phyloP scores from a whole-genome alignment of 2,113 vertebrate genomes.

The Colaptes auratus region DNA sequence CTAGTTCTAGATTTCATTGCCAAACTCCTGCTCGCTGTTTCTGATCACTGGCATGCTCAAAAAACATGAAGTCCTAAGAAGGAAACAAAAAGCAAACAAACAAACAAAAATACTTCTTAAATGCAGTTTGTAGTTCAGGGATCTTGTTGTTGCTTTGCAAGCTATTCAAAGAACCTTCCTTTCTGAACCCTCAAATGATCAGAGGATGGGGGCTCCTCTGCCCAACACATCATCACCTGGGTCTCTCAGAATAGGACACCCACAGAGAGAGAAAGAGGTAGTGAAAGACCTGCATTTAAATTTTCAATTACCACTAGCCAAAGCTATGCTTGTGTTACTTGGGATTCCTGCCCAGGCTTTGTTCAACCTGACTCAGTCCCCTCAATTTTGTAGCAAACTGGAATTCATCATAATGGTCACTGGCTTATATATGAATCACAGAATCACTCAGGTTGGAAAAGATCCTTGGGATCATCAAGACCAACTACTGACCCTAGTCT shows the following conservation, averaged over 20 bases:
- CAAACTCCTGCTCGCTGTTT: background rate
- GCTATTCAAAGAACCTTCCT: background rate
- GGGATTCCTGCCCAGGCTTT: background rate
- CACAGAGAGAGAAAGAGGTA: background rate
- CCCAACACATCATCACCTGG: background rate
- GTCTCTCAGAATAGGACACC: background rate
- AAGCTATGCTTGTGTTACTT: background rate
- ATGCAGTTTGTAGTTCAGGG: background rate
- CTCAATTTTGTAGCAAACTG: background rate
- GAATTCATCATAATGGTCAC: background rate
- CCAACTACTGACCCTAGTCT: too few relatives aligned
- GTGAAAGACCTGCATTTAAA: background rate
- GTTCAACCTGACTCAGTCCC: background rate
- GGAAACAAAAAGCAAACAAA: conserved; percentile 24
- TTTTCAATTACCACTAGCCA: background rate
- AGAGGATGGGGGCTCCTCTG: background rate
- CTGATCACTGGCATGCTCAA: conserved; percentile 68
- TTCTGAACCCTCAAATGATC: background rate
- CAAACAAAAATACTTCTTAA: background rate
- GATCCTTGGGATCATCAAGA: too few relatives aligned
- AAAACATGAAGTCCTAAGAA: conserved; percentile 91
- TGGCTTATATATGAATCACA: too few relatives aligned
- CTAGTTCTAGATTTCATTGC: background rate
- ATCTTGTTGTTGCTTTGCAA: background rate
- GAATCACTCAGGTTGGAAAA: too few relatives aligned